phyloP scores from a whole-genome alignment of 92 coral and sea anemone genomes.

The Diadumene lineata region DNA sequence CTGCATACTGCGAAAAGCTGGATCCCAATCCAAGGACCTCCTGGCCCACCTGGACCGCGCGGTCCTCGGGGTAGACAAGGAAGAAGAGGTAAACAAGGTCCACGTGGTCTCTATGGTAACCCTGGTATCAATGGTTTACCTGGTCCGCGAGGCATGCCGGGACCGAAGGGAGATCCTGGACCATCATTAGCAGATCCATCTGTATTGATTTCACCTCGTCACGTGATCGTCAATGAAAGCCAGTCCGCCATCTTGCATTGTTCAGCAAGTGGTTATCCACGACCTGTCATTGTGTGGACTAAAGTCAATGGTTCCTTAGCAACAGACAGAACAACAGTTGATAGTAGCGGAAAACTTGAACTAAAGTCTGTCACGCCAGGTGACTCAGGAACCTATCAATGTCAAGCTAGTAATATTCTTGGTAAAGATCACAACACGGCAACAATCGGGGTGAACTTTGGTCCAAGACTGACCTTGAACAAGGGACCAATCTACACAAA shows the following conservation, averaged over 20 bases:
- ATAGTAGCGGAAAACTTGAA: slow-evolving; percentile 19
- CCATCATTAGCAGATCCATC: slow-evolving; percentile 23
- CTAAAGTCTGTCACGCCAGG: slow-evolving; percentile 6
- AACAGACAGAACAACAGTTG: neutral
- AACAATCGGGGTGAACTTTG: slow-evolving; percentile 24
- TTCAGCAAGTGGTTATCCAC: slow-evolving; percentile 42
- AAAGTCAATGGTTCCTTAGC: slow-evolving; percentile 27
- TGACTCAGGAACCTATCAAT: slow-evolving; percentile 29
- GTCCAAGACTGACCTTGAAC: slow-evolving; percentile 21
- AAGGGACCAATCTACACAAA: slow-evolving; percentile 30
- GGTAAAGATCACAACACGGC: slow-evolving; percentile 5
- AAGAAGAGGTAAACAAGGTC: slow-evolving; percentile 21
- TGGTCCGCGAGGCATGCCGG: slow-evolving; percentile 42
- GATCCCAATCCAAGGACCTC: neutral
- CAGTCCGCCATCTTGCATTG: slow-evolving; percentile 28
- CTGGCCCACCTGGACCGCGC: slow-evolving; percentile 26
- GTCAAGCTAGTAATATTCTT: slow-evolving; percentile 25
- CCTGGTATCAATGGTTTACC: slow-evolving; percentile 16
- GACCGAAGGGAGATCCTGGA: slow-evolving; percentile 44
- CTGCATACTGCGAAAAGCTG: neutral
- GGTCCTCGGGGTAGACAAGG: slow-evolving; percentile 33
- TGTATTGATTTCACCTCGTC: slow-evolving; percentile 35
- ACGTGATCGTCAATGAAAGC: slow-evolving; percentile 41
- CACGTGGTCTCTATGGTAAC: slow-evolving; percentile 20
- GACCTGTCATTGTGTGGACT: slow-evolving; percentile 38